Evolutionary conservation across 2,797 vertebrate genomes (phyloP).

Genomic region (Falco berigora): DNA sequence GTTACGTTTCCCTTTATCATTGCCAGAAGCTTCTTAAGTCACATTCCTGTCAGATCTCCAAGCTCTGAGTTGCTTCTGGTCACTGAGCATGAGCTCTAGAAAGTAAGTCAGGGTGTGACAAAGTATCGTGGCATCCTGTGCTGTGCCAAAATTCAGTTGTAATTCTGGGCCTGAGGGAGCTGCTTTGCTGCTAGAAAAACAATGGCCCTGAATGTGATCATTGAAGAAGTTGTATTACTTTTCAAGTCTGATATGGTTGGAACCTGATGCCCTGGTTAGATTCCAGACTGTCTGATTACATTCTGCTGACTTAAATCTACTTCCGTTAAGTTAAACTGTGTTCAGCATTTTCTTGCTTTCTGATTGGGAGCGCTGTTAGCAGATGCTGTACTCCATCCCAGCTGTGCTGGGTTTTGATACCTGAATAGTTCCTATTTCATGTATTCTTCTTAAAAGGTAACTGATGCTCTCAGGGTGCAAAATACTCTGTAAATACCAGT

Average conservation of each 20-base stretch:
- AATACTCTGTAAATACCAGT: neutral
- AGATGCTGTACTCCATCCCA: neutral
- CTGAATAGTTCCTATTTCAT: neutral
- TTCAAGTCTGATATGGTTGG: neutral
- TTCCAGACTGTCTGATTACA: slow-evolving; percentile 22
- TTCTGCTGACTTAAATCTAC: slow-evolving; percentile 11
- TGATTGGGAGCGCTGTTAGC: neutral
- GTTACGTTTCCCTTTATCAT: neutral
- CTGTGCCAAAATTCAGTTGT: neutral
- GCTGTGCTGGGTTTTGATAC: neutral
- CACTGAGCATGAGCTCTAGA: neutral
- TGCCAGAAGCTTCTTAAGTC: neutral
- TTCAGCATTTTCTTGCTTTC: neutral
- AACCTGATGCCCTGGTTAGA: neutral
- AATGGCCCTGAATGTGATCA: neutral
- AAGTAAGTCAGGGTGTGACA: neutral
- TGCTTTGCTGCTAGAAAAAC: neutral
- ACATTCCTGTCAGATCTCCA: neutral
- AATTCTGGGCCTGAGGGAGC: neutral
- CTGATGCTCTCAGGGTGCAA: neutral
- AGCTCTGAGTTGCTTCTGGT: neutral
- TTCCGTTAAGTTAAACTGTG: neutral
- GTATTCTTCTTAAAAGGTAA: neutral
- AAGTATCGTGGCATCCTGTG: neutral
- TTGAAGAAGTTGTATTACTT: neutral